Conservation (phyloP, 2,888 invertebrate species). For the Meghimatium bilineatum region DNA sequence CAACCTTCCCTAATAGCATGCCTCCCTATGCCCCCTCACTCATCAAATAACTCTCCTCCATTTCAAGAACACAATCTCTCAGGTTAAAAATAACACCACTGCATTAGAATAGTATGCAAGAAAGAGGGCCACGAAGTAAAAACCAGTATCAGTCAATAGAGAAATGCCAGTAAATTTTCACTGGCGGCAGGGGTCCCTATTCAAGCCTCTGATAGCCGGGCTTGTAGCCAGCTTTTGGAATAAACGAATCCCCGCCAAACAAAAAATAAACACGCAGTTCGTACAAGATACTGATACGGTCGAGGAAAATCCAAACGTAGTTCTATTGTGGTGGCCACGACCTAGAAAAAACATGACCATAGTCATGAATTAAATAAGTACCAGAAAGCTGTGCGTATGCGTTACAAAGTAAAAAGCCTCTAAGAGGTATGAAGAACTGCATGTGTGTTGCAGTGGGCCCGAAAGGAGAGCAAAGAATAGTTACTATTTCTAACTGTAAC, state of each 20-base stretch:
- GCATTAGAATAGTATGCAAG: constrained; percentile 10
- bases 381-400: too few species aligned
- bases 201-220: neutral
- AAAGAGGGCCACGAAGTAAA: neutral
- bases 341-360: too few species aligned
- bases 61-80: neutral
- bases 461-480: too few species aligned
- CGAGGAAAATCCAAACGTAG: neutral
- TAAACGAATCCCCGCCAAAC: constrained; percentile 15
- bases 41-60: neutral
- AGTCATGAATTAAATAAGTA: too few species aligned
- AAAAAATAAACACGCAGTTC: constrained; percentile 4
- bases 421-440: too few species aligned
- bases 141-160: constrained; percentile 10
- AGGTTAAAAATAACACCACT: constrained; percentile 22
- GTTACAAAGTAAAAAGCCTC: too few species aligned
- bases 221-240: neutral
- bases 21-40: neutral
- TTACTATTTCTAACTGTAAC: too few species aligned
- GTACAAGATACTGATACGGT: constrained; percentile 6
- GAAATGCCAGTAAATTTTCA: constrained; percentile 29
- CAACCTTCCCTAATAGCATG: too few species aligned
- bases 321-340: neutral
- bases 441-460: too few species aligned
- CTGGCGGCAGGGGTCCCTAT: constrained; percentile 13